Percentiles rank a stretch among this genome's conserved stretches.
Conservation (phyloP, 2,888 invertebrate genomes). For the Scotopteryx bipunctaria region DNA sequence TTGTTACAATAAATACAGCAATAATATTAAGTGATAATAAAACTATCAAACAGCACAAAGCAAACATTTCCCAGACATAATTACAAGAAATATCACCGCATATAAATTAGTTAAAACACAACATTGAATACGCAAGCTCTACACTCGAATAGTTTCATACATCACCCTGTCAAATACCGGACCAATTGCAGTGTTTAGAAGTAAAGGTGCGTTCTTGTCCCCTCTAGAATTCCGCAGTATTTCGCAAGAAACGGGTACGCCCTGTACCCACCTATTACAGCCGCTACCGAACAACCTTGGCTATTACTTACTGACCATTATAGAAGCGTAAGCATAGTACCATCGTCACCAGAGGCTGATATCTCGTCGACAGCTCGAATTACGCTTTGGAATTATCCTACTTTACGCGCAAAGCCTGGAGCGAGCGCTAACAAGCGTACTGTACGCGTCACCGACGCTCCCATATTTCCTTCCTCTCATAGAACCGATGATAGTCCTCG, state of each 20-base stretch:
- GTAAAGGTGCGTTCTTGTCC: conserved; percentile 65
- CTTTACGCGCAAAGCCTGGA: conserved; percentile 59
- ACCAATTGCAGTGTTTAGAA: conserved; percentile 74
- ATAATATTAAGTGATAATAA: conserved; percentile 36
- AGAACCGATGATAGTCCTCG: conserved; percentile 67
- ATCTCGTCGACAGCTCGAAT: conserved; percentile 74
- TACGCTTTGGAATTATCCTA: conserved; percentile 72
- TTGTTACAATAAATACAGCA: conserved; percentile 10
- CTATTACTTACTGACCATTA: conserved; percentile 71
- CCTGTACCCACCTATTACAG: conserved; percentile 69
- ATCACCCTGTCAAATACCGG: conserved; percentile 74
- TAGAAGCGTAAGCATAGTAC: conserved; percentile 56
- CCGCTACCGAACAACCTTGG: conserved; percentile 78
- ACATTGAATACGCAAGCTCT: conserved; percentile 20
- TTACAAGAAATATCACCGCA: conserved; percentile 41
- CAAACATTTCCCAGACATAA: conserved; percentile 45
- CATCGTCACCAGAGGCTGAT: conserved; percentile 73
- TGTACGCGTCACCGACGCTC: conserved; percentile 59
- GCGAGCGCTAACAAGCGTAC: conserved; percentile 64
- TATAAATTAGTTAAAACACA: conserved; percentile 37
- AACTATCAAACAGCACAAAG: conserved; percentile 35
- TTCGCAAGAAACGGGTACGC: conserved; percentile 73
- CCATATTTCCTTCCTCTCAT: conserved; percentile 71
- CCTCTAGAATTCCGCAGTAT: conserved; percentile 66
- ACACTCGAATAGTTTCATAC: conserved; percentile 60